A percentile compares a stretch with the other conserved stretches of the same genome.
phyloP scores from a whole-genome alignment of 2,888 invertebrate genomes.

The Drosophila mettleri region DNA sequence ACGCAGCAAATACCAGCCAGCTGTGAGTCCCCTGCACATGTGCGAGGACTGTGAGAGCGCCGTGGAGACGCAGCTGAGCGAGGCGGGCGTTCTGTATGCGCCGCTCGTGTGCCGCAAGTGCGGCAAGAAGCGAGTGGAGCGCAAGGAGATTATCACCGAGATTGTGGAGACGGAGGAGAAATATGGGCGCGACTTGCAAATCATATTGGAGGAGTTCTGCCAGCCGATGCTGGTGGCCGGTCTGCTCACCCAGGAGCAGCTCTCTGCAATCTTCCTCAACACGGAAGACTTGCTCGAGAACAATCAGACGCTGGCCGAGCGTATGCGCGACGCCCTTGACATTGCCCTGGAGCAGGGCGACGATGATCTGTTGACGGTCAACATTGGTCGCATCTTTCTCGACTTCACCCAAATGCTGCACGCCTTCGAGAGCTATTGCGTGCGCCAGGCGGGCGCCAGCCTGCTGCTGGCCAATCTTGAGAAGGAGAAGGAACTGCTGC shows the following conservation, averaged over 20 bases:
- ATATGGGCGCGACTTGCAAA: slow-evolving; percentile 96
- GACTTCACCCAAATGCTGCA: slow-evolving; percentile 97
- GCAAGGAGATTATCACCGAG: slow-evolving; percentile 97
- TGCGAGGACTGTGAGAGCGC: slow-evolving; percentile 95
- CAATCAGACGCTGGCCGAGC: slow-evolving; percentile 93
- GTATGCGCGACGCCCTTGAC: slow-evolving; percentile 94
- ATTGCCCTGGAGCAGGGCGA: slow-evolving; percentile 92
- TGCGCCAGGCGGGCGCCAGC: slow-evolving; percentile 96
- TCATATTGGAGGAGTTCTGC: slow-evolving; percentile 96
- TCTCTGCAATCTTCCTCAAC: slow-evolving; percentile 96
- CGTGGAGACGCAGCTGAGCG: slow-evolving; percentile 91
- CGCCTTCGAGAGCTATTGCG: slow-evolving; percentile 97
- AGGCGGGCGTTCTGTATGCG: slow-evolving; percentile 90
- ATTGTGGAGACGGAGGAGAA: slow-evolving; percentile 98
- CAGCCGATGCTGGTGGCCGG: slow-evolving; percentile 97
- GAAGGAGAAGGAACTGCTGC: slow-evolving; percentile 96
- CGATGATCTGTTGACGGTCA: slow-evolving; percentile 94
- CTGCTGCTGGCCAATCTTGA: slow-evolving; percentile 94
- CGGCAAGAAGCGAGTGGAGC: slow-evolving; percentile 93
- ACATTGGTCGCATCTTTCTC: slow-evolving; percentile 95
- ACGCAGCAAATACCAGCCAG: slow-evolving; percentile 88
- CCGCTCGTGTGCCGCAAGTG: slow-evolving; percentile 95
- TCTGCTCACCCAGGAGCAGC: slow-evolving; percentile 94
- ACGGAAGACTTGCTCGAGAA: slow-evolving; percentile 96
- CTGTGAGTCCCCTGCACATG: slow-evolving; percentile 87